These are phyloP conservation scores for Cheirogaleus medius DNA, from an alignment of 2,113 vertebrate genomes.

Conservation along the genomic window DNA sequence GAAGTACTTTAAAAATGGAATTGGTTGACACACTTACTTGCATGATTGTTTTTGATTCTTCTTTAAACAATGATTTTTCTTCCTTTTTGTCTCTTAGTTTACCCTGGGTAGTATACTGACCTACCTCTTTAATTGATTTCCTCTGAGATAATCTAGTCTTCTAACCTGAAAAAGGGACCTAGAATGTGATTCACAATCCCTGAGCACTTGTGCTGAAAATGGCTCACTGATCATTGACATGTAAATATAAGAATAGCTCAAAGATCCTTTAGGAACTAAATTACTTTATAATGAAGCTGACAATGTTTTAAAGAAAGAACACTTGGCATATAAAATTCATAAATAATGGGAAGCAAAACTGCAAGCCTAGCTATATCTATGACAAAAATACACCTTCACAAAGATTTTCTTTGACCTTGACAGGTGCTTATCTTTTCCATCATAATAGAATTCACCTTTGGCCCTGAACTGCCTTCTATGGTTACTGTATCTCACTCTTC, in stretches of 20 bases:
- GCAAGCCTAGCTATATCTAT: background rate
- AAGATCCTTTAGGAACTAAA: background rate
- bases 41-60: background rate
- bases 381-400: background rate
- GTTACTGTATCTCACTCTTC: background rate
- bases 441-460: background rate
- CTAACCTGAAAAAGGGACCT: background rate
- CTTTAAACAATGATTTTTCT: background rate
- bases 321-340: background rate
- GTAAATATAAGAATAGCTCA: background rate
- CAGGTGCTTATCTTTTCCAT: background rate
- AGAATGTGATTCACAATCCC: background rate
- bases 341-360: slow-evolving; percentile 11
- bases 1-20: background rate
- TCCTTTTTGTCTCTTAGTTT: background rate
- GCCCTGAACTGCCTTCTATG: background rate
- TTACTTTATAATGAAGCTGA: background rate
- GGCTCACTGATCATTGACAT: background rate
- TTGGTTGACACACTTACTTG: background rate
- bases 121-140: background rate
- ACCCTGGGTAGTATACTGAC: background rate
- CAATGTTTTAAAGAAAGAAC: background rate
- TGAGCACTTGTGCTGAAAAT: background rate
- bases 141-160: background rate
- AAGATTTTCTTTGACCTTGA: background rate